Percentiles rank a stretch among this genome's conserved stretches.
phyloP scores from a whole-genome alignment of 2,888 invertebrate species.

The Elysia crispata region DNA sequence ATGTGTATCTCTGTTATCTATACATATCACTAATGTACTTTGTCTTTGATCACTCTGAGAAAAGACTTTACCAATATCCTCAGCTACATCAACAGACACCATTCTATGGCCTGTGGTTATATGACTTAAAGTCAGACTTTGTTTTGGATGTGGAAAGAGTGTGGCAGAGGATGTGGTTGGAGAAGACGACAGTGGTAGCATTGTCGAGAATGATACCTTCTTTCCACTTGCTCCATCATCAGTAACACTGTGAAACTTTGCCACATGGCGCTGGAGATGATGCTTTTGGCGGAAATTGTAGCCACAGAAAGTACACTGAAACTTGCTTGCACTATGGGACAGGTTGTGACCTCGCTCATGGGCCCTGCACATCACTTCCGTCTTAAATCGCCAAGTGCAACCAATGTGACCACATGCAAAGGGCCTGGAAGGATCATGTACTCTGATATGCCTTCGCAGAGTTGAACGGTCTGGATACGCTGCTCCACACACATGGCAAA shows the following conservation, averaged over 20 bases:
- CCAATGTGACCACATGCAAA: conserved; percentile 70
- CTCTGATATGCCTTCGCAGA: conserved; percentile 71
- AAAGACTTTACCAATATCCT: no score
- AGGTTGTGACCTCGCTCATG: conserved; percentile 66
- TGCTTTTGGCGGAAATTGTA: conserved; percentile 74
- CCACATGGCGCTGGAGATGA: conserved; percentile 72
- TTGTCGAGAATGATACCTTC: no score
- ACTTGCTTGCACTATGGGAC: conserved; percentile 64
- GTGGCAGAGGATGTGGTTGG: not conserved
- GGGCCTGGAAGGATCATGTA: conserved; percentile 72
- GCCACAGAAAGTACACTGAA: conserved; percentile 68
- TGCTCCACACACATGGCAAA: conserved; percentile 73
- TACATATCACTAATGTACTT: no score
- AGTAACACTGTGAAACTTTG: conserved; percentile 62
- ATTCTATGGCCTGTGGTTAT: no score
- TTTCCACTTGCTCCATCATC: no score
- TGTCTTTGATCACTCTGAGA: no score
- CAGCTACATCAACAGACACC: no score
- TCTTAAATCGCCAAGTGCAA: conserved; percentile 74
- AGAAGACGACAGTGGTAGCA: conserved; percentile 10
- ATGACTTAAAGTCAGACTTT: no score
- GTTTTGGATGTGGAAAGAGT: no score
- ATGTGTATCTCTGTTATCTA: no score
- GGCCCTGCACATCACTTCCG: conserved; percentile 70
- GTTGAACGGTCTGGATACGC: conserved; percentile 74